Evolutionary conservation across 2,888 invertebrate species (phyloP), one percentile per base, ranked within the genome.

Genomic region (Cantharis nigra): DNA sequence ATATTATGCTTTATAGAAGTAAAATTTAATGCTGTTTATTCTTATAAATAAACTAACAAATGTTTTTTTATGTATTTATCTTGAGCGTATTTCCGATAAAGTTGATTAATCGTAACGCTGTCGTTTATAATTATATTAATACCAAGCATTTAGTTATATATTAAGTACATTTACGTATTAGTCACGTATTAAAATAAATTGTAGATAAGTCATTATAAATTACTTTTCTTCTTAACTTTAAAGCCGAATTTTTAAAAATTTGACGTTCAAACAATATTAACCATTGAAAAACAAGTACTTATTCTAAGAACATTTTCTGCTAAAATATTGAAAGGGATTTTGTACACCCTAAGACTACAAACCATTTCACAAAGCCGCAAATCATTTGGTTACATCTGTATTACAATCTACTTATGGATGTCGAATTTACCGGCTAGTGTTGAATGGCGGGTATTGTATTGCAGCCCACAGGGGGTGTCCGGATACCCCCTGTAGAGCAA

Each of bases 371-470:
- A 79, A 75, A 70, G 70, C 72, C 70, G 49, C 33, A 80, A 85
- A 85, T 82, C 84, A 83, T 84, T 83, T 82, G 81, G 85, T 84
- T 84, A 84, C 84, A 85, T 83, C 84, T 83, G 85, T 84, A 85
- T 85, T 84, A 82, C 83, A 85, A 84, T 82, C 84, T 83, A 82
- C 83, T 84, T 84, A 84, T 84, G 82, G 84, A 82, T 79, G 71
- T 75, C 78, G 80, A 79, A 81, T 81, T 77, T 78, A 77, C 81
- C 81, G 80, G 81, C 81, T 81, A 79, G 82, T 82, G 82, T 83
- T 83, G 82, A 83, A 83, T 82, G 83, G 81, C 72, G 9, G 78
- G 84, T 83, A 84, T 85, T 85, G 85, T 85, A 83, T 83, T 81
- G 82, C 81, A 79, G 83, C 77, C 85, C 18, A 81, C 84, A 81